Conservation (phyloP, 2,797 vertebrate genomes). For the Cirrhinus molitorella region DNA sequence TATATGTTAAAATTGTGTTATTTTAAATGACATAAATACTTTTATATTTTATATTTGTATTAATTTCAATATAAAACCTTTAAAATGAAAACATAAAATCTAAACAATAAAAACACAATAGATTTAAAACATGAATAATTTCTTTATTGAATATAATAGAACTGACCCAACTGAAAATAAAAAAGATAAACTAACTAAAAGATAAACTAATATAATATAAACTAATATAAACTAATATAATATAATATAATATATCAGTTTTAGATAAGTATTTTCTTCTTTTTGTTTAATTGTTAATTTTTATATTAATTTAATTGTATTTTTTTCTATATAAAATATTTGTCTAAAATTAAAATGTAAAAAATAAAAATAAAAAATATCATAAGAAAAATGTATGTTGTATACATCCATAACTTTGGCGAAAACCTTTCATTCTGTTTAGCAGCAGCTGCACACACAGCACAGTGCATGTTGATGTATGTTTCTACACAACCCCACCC, state of each 20-base stretch:
- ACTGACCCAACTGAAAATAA: too few species aligned
- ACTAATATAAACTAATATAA: not conserved
- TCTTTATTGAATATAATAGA: too few species aligned
- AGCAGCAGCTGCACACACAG: not conserved
- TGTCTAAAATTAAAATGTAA: not conserved
- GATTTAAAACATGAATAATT: too few species aligned
- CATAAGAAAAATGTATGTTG: too few species aligned
- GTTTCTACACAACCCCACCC: conserved; percentile 34
- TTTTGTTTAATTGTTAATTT: too few species aligned
- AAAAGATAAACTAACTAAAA: not conserved
- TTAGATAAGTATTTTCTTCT: too few species aligned
- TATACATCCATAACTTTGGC: not conserved
- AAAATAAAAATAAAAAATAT: not conserved
- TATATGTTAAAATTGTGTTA: too few species aligned
- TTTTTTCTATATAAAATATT: not conserved
- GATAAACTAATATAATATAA: not conserved
- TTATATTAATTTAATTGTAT: not conserved
- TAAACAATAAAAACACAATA: too few species aligned
- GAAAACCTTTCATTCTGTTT: not conserved
- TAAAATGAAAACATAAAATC: too few species aligned
- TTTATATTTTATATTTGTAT: too few species aligned
- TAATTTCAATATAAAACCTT: too few species aligned
- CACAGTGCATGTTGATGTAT: conserved; percentile 25
- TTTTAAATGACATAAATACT: too few species aligned
- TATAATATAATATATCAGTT: not conserved